Conservation (phyloP, 2,113 vertebrate species). For the Perca flavescens region DNA sequence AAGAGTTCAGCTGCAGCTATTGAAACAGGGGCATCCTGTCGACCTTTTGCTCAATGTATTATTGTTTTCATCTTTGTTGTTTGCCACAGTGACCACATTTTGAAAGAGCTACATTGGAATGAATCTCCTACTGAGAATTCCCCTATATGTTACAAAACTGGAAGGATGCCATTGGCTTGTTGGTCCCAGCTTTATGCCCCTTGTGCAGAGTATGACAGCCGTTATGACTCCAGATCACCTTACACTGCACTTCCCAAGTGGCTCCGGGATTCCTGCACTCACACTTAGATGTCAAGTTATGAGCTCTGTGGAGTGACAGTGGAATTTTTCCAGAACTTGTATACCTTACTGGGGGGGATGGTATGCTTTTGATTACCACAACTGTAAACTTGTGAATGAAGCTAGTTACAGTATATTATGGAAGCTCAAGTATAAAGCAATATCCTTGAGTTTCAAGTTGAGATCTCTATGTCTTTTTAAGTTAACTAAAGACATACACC, state of each 20-base stretch:
- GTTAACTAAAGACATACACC: background rate
- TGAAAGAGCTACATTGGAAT: constrained; percentile 12
- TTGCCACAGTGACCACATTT: constrained; percentile 35
- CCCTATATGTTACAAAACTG: constrained; percentile 38
- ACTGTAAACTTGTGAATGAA: constrained; percentile 22
- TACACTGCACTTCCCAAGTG: constrained; percentile 49
- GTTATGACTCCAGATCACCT: constrained; percentile 54
- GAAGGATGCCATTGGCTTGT: constrained; percentile 43
- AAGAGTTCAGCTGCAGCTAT: background rate
- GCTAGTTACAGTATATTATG: background rate
- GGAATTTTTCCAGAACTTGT: constrained; percentile 49
- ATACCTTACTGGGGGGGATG: constrained; percentile 8
- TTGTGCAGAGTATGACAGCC: constrained; percentile 44
- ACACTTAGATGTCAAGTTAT: constrained; percentile 47
- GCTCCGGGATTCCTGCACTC: constrained; percentile 48
- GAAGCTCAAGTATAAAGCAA: background rate
- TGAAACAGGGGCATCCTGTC: constrained; percentile 23
- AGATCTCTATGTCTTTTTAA: background rate
- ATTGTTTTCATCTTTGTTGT: constrained; percentile 31
- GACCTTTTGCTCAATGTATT: background rate
- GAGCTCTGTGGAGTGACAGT: constrained; percentile 23
- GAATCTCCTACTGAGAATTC: constrained; percentile 33
- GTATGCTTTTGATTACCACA: constrained; percentile 31
- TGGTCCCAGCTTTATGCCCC: constrained; percentile 32
- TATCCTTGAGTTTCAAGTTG: background rate